These are phyloP conservation scores for Pipistrellus kuhlii DNA, from an alignment of 2,797 vertebrate genomes.

Conservation along the genomic window DNA sequence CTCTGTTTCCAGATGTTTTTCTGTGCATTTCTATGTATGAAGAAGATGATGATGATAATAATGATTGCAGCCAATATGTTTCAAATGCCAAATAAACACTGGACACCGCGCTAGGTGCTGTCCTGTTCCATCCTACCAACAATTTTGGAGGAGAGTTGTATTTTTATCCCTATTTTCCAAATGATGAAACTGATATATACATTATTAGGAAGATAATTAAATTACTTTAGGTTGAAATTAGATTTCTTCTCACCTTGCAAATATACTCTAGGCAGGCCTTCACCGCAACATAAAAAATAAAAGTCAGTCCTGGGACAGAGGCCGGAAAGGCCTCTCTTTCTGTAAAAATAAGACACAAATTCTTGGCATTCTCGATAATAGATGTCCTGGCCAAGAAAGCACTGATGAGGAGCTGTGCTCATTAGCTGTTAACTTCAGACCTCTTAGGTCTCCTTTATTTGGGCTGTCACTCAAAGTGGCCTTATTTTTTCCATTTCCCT, in stretches of 20 bases:
- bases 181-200: neutral
- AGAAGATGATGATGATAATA: neutral
- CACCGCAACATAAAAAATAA: neutral
- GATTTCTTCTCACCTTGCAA: slow-evolving; percentile 45
- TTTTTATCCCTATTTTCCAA: neutral
- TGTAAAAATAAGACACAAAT: slow-evolving; percentile 5
- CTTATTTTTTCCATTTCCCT: slow-evolving; percentile 59
- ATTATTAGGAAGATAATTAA: neutral
- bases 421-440: slow-evolving; percentile 64
- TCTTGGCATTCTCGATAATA: neutral
- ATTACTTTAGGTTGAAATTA: slow-evolving; percentile 11
- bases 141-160: neutral
- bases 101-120: neutral
- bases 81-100: neutral
- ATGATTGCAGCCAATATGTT: neutral
- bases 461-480: slow-evolving; percentile 56
- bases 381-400: slow-evolving; percentile 41
- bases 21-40: neutral
- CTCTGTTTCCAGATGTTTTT: neutral
- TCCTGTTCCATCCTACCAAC: slow-evolving; percentile 16
- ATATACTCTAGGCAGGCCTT: neutral
- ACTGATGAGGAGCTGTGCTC: slow-evolving; percentile 42
- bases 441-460: slow-evolving; percentile 58
- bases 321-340: slow-evolving; percentile 35
- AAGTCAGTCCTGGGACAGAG: neutral